Evolutionary conservation across 2,113 vertebrate genomes (phyloP), one percentile per base, ranked within the genome.

Genomic region (Indicator indicator): DNA sequence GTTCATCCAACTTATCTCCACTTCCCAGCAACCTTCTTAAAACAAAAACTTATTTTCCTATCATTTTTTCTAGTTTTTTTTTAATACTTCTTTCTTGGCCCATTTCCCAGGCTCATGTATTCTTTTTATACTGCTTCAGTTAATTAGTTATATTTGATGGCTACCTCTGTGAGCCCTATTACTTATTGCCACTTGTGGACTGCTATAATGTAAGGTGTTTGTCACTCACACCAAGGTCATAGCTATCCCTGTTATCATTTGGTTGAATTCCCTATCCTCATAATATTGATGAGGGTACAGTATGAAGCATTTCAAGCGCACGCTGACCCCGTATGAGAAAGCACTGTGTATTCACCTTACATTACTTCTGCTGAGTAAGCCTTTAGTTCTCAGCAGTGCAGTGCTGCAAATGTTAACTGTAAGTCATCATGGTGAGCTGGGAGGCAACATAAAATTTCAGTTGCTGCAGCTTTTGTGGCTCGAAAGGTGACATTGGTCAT

Each of bases 111-210:
- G 82, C 69, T 96, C 65, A 38, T 89, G 82, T 84, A 83, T 96
- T 73, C 89, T 96, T 52, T 91, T 77, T 86, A 62, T 77, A 87
- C 88, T 79, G 80, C 83, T 93, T 79, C 79, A 93, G 86, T 96
- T 97, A 97, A 98, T 98, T 97, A 97, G 96, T 96, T 97, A 76
- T 56, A 95, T 97, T 97, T 97, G 96, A 97, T 97, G 90, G 89
- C 90, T 85, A 95, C 94, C 82, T 95, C 94, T 85, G 92, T 9
- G 16, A 97, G 86, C 71, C 21, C 68, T 85, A 82, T 98, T 97
- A 95, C 88, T 98, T 96, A 96, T 26, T 95, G 91, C 94, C 95
- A 97, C 80, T 96, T 93, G 82, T 96, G 94, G 97, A 88, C 89
- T 82, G 69, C 87, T 80, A 5, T 94, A 92, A 95, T 75, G 82